Evolutionary conservation across 2,797 vertebrate genomes (phyloP), one percentile per base, ranked within the genome.

Genomic region (Atherinosoma microstoma): DNA sequence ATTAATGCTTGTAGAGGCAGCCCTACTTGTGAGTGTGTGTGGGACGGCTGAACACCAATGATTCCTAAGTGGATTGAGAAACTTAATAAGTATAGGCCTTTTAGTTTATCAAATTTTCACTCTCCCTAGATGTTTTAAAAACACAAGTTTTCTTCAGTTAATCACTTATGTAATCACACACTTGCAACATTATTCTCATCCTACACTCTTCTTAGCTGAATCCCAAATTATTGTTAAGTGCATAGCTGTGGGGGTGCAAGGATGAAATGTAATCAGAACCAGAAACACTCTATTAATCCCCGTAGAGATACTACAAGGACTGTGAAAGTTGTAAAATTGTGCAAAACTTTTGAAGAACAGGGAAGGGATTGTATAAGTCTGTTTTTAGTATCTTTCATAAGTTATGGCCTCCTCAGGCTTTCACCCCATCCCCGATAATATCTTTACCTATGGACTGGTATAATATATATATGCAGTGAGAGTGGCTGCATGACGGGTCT

Each of bases 121-220:
- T 36, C 9, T 36, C 10, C 34, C 34, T 34, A 34, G 8, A 36
- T 36, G 10, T 36, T 36, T 32, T 32, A 32, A 35, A 35, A 35
- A 35, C 34, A 15, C 13, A 38, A 2, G 32, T 42, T 76, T 61
- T 16, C n/a, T 18, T 47, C 32, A 36, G 30, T 78, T 70, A 56
- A 58, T 60, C 61, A 42, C 8, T 53, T 30, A 63, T 40, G 3
- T 62, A 78, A 71, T 56, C 53, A 36, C n/a, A 66, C 51, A 32
- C 64, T 36, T 74, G 20, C 45, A 45, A 47, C 36, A 38, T 51
- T 40, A 32, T 54, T 64, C 18, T 53, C 56, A 42, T 59, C 40
- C 30, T 58, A 36, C 47, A 54, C 38, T 36, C 35, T 36, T 40
- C 38, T 40, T 40, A 40, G 38, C 38, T 40, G 45, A 22, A 63